Base-by-base conservation (phyloP, 1,140 invertebrate genomes). In the Bombyx mandarina region DNA sequence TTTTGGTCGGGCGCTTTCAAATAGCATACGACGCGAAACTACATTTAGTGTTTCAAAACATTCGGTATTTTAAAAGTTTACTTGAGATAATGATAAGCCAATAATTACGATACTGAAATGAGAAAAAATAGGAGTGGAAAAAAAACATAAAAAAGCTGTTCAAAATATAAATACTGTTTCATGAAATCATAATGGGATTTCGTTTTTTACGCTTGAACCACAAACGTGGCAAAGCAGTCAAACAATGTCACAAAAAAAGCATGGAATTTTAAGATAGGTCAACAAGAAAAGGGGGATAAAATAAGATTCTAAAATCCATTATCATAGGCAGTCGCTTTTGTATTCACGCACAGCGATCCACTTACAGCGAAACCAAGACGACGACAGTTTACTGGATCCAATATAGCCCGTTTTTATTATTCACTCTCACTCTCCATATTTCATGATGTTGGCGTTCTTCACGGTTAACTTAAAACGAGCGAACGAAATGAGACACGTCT, bases 351-450 rank as follows among this genome's bases (percentile, higher is more conserved):
- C 54, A 61, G 45, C 54, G 63, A 72, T 69, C 69, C 65, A 69
- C 69, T 69, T 69, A 69, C 57, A 52, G 47, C 47, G 56, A 57
- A 57, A 64, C 61, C 62, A 61, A 50, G 57, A 63, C 63, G 65
- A 63, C 60, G 69, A 67, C 67, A 67, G 57, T 61, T 63, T 59
- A 65, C 65, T 45, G 60, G 61, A 69, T 74, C 69, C 66, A 74
- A 74, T 74, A 69, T 67, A 60, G 51, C 53, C 50, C 54, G 62
- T 70, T 67, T 75, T 75, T 75, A 75, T 73, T 73, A 75, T 75
- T 73, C 73, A 75, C 57, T 56, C 61, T 62, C 66, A 57, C 44
- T 54, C 61, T 73, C 61, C 69, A 70, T 71, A 73, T 69, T 70
- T 70, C 63, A 73, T 64, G 63, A 66, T 52, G 61, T 60, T 60